A percentile compares a stretch with the other conserved stretches of the same genome.
These are phyloP conservation scores for Omphaloscelis lunosa DNA, from an alignment of 2,888 invertebrate species.

Conservation along the genomic window DNA sequence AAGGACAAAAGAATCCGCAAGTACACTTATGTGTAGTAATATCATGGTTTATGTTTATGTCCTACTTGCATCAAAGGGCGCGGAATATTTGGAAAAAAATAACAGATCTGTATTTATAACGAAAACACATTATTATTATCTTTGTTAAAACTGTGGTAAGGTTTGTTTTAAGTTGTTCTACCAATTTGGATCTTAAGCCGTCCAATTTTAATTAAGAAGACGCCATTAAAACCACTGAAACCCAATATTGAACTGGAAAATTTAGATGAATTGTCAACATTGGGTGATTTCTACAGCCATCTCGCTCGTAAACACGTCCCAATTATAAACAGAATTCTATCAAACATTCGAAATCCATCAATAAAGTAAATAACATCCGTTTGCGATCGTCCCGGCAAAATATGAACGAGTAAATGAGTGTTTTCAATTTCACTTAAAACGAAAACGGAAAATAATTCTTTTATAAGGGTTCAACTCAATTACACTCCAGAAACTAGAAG, in stretches of 20 bases:
- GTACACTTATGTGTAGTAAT: conserved; percentile 38
- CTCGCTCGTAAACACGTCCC: conserved; percentile 39
- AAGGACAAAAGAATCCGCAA: conserved; percentile 50
- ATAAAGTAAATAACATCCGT: conserved; percentile 66
- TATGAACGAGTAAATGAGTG: conserved; percentile 57
- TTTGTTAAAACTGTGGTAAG: background rate
- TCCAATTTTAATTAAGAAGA: conserved; percentile 19
- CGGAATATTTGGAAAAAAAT: conserved; percentile 21
- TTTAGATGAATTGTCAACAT: conserved; percentile 41
- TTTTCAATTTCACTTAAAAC: conserved; percentile 68
- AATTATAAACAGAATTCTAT: conserved; percentile 53
- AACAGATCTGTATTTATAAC: conserved; percentile 18
- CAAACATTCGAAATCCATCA: conserved; percentile 59
- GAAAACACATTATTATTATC: conserved; percentile 10
- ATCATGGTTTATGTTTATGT: conserved; percentile 49
- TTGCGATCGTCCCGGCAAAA: conserved; percentile 56
- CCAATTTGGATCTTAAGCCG: background rate
- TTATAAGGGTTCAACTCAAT: conserved; percentile 72
- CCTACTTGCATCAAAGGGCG: conserved; percentile 23
- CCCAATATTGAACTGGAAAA: conserved; percentile 12
- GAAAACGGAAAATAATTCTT: conserved; percentile 68
- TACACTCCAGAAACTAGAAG: conserved; percentile 64
- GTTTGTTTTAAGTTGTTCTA: conserved; percentile 10
- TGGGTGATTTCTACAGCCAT: conserved; percentile 27
- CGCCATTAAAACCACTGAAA: conserved; percentile 2